Evolutionary conservation across 2,113 vertebrate genomes (phyloP).

Genomic region (Zonotrichia leucophrys): DNA sequence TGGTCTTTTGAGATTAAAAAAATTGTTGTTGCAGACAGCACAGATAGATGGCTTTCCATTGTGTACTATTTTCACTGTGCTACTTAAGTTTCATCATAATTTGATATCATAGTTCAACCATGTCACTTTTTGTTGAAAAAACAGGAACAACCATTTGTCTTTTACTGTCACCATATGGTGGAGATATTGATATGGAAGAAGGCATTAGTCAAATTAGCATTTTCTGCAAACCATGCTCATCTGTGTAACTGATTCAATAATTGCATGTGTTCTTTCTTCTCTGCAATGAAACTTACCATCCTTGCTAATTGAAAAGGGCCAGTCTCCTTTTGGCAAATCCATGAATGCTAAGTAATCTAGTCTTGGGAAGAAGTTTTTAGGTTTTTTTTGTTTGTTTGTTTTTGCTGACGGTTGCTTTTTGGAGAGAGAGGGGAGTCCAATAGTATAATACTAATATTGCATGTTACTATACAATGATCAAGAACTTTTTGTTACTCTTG

Average conservation of each 20-base stretch:
- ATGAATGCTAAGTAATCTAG: not conserved
- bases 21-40: not conserved
- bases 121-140: conserved; percentile 34
- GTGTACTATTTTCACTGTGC: not conserved
- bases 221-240: conserved; percentile 15
- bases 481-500: not conserved
- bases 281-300: not conserved
- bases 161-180: conserved; percentile 21
- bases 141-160: conserved; percentile 10
- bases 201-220: conserved; percentile 15
- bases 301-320: conserved; percentile 20
- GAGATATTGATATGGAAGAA: conserved; percentile 29
- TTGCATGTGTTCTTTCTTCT: not conserved
- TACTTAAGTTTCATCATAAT: not conserved
- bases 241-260: conserved; percentile 8
- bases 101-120: conserved; percentile 26
- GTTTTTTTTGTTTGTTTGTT: not conserved
- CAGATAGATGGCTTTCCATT: not conserved
- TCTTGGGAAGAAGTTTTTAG: not conserved
- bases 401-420: not conserved
- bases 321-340: not conserved
- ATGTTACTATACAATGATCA: not conserved
- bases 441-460: not conserved
- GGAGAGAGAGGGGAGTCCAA: not conserved
- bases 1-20: conserved; percentile 4